Evolutionary conservation across 2,797 vertebrate species (phyloP).

Genomic region (Sebastes alutus): DNA sequence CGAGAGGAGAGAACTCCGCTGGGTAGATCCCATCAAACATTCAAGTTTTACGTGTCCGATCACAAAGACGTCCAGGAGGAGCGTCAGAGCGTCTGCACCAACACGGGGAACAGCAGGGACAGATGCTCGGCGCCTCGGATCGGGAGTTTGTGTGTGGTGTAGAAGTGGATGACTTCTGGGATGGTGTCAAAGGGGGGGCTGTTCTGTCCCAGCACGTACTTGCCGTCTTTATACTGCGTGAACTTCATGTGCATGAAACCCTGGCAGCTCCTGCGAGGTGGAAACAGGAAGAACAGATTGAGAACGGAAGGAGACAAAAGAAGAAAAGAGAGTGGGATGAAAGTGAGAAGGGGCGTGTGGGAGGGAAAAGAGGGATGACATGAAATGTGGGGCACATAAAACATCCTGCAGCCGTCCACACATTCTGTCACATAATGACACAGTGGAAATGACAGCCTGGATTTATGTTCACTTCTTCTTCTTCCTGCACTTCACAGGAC

Average conservation of each 20-base stretch:
- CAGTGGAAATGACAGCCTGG: constrained; percentile 41
- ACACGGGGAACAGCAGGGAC: constrained; percentile 89
- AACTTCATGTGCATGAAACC: constrained; percentile 97
- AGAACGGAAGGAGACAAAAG: background rate
- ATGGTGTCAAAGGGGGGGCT: constrained; percentile 90
- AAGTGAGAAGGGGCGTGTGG: background rate
- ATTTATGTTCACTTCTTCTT: constrained; percentile 49
- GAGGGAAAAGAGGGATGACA: background rate
- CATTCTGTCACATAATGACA: constrained; percentile 35
- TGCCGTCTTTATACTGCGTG: constrained; percentile 84
- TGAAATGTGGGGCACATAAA: constrained; percentile 52
- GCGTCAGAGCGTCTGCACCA: constrained; percentile 83
- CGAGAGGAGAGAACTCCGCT: background rate
- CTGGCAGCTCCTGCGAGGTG: constrained; percentile 88
- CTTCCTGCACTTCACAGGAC: constrained; percentile 33
- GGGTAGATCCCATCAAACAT: constrained; percentile 52
- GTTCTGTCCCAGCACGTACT: constrained; percentile 90
- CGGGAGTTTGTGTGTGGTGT: constrained; percentile 90
- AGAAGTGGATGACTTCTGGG: constrained; percentile 89
- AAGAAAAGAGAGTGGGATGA: background rate
- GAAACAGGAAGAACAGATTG: background rate
- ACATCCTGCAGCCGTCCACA: constrained; percentile 13
- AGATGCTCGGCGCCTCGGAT: constrained; percentile 90
- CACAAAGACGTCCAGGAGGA: constrained; percentile 7
- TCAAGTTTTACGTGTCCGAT: constrained; percentile 47